These are phyloP conservation scores for Eptatretus burgeri DNA, from an alignment of 2,113 vertebrate genomes.

Conservation along the genomic window DNA sequence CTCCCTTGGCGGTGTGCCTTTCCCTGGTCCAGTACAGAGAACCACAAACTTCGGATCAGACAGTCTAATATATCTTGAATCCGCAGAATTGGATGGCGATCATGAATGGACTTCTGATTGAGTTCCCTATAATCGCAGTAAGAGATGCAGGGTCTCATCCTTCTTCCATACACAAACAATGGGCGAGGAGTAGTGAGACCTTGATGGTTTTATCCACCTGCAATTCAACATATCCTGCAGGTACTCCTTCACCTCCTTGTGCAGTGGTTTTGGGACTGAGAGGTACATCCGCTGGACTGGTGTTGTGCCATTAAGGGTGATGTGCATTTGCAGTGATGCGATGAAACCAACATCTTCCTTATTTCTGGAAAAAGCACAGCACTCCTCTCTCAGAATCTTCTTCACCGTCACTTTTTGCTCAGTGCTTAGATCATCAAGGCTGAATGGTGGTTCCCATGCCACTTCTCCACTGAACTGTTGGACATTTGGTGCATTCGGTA, in stretches of 20 bases:
- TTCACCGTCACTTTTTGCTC: no score
- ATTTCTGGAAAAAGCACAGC: no score
- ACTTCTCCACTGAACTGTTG: no score
- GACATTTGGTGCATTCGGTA: no score
- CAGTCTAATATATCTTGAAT: conserved; percentile 5
- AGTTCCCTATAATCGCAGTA: conserved; percentile 4
- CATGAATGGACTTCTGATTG: background rate
- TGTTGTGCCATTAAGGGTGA: background rate
- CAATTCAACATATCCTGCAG: conserved; percentile 7
- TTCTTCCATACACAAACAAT: background rate
- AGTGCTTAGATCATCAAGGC: no score
- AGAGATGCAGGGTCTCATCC: background rate
- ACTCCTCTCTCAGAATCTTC: no score
- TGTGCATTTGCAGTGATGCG: no score
- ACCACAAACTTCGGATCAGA: conserved; percentile 2
- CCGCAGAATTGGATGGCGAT: background rate
- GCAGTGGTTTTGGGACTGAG: conserved; percentile 7
- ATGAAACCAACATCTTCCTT: no score
- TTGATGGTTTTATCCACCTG: conserved; percentile 3
- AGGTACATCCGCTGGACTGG: conserved; percentile 2
- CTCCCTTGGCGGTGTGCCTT: conserved; percentile 1
- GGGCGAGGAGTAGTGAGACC: background rate
- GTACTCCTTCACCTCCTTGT: conserved; percentile 7
- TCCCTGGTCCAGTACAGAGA: background rate
- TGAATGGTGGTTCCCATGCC: no score